Percentiles rank a stretch among this genome's conserved stretches.
Conservation (phyloP, 1,140 invertebrate species). For the Dufourea novaeangliae region DNA sequence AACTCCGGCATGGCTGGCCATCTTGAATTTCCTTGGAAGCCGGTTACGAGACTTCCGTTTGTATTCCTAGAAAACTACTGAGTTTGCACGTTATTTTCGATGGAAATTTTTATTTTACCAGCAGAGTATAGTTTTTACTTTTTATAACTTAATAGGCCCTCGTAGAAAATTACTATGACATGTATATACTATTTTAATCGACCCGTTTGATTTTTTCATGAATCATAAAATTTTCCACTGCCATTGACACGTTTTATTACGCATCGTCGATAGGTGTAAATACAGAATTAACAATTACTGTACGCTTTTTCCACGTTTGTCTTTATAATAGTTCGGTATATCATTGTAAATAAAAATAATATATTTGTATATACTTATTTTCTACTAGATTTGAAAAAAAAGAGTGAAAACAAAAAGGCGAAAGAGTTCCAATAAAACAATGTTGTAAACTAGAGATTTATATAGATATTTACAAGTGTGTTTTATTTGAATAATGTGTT, state of each 20-base stretch:
- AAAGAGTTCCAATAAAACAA: too few species aligned
- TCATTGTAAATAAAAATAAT: neutral
- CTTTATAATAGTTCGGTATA: neutral
- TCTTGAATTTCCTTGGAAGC: conserved; percentile 62
- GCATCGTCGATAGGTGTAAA: neutral
- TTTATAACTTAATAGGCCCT: neutral
- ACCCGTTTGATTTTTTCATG: conserved; percentile 34
- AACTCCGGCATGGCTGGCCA: conserved; percentile 65
- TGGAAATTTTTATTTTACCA: neutral
- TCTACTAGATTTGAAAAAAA: neutral
- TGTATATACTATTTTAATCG: neutral
- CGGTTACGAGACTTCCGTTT: conserved; percentile 38
- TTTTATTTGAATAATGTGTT: too few species aligned
- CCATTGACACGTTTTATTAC: neutral
- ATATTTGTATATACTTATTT: neutral
- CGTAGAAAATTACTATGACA: neutral
- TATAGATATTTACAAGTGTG: too few species aligned
- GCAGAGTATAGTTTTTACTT: neutral
- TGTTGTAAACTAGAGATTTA: too few species aligned
- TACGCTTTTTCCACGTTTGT: neutral
- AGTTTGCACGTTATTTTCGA: neutral
- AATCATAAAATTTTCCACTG: conserved; percentile 68
- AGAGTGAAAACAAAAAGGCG: too few species aligned
- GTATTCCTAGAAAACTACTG: neutral
- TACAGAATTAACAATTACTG: neutral